Conservation (phyloP, 2,113 vertebrate species). For the Semnornis frantzii region DNA sequence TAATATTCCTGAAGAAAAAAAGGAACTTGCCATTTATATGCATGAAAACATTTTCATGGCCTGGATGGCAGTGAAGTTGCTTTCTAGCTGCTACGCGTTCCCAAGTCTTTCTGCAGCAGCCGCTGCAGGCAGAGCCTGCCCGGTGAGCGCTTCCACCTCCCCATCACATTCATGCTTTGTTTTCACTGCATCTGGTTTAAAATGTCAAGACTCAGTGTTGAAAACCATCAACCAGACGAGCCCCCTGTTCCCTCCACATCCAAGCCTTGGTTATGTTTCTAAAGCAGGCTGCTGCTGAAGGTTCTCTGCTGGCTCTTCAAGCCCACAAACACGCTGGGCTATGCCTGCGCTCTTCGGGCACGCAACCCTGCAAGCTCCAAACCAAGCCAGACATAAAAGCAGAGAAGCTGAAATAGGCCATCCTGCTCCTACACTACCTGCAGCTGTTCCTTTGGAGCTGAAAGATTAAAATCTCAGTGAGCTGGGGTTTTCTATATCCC, state of each 20-base stretch:
- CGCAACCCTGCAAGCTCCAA: slow-evolving; percentile 14
- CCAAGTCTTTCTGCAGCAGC: not conserved
- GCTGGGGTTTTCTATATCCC: not conserved
- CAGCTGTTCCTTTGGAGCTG: slow-evolving; percentile 50
- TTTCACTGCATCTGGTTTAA: slow-evolving; percentile 26
- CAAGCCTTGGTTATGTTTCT: not conserved
- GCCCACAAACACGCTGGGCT: not conserved
- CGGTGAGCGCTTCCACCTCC: not conserved
- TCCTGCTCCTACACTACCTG: slow-evolving; percentile 7
- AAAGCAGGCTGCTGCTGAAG: not conserved
- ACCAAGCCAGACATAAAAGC: not conserved
- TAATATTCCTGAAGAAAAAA: not conserved
- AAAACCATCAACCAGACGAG: not conserved
- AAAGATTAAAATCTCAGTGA: slow-evolving; percentile 27
- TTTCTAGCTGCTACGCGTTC: not conserved
- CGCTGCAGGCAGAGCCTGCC: not conserved
- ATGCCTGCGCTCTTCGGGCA: not conserved
- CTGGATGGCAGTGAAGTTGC: not conserved
- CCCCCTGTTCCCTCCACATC: not conserved
- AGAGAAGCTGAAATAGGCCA: not conserved
- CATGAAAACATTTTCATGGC: not conserved
- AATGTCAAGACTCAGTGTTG: not conserved
- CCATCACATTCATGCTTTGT: not conserved
- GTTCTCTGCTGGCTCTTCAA: not conserved
- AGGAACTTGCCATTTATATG: not conserved